phyloP scores from a whole-genome alignment of 2,797 vertebrate genomes.

The Vespertilio murinus region DNA sequence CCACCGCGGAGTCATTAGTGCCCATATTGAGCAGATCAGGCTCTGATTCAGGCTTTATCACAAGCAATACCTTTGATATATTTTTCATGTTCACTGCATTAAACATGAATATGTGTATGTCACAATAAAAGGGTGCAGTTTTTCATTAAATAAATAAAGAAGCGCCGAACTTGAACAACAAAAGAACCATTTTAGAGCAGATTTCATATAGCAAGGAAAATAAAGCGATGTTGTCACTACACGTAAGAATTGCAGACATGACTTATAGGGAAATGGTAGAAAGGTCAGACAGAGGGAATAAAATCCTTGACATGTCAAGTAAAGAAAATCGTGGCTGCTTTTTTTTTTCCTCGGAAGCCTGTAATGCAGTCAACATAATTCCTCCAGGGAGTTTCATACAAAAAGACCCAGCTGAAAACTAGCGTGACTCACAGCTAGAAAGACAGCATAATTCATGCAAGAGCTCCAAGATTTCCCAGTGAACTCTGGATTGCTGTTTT shows the following conservation, averaged over 20 bases:
- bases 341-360: slow-evolving; percentile 49
- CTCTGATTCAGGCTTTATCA: slow-evolving; percentile 55
- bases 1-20: slow-evolving; percentile 29
- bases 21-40: slow-evolving; percentile 18
- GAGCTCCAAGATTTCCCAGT: slow-evolving; percentile 22
- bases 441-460: slow-evolving; percentile 44
- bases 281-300: background rate
- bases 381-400: background rate
- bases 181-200: slow-evolving; percentile 52
- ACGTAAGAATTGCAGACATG: slow-evolving; percentile 26
- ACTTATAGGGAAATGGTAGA: background rate
- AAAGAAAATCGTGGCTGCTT: background rate
- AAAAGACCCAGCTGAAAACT: slow-evolving; percentile 51
- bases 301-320: background rate
- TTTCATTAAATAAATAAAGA: slow-evolving; percentile 73
- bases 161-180: background rate
- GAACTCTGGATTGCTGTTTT: background rate
- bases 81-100: slow-evolving; percentile 70
- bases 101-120: slow-evolving; percentile 68
- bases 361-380: background rate
- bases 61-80: slow-evolving; percentile 72
- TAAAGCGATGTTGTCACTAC: slow-evolving; percentile 39
- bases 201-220: slow-evolving; percentile 50
- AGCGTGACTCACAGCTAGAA: slow-evolving; percentile 27
- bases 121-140: slow-evolving; percentile 27